Evolutionary conservation across 1,140 invertebrate species (phyloP).

Genomic region (Ceratina calcarata): DNA sequence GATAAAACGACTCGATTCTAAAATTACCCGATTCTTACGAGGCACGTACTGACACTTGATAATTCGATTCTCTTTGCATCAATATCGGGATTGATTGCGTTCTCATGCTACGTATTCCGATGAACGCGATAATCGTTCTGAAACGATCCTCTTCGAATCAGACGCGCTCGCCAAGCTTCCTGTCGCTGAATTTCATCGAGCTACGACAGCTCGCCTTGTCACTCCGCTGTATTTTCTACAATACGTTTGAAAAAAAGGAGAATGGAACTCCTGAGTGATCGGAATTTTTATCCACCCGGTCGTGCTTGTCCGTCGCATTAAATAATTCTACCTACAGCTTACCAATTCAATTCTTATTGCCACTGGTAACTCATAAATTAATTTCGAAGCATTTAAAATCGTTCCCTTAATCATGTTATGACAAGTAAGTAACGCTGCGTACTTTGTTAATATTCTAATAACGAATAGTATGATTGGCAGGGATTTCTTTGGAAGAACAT

Average conservation of each 20-base stretch:
- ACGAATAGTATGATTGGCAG: too few relatives aligned
- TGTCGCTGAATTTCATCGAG: not conserved
- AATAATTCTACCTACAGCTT: too few relatives aligned
- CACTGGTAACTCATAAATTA: too few relatives aligned
- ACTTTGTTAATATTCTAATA: too few relatives aligned
- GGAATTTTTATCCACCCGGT: not conserved
- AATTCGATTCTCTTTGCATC: constrained; percentile 18
- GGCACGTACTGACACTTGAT: constrained; percentile 13
- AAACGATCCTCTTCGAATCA: constrained; percentile 1
- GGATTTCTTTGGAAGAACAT: too few relatives aligned
- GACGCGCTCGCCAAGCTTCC: not conserved
- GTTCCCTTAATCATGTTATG: too few relatives aligned
- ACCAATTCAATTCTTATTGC: too few relatives aligned
- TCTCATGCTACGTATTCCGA: not conserved
- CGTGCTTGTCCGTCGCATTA: not conserved
- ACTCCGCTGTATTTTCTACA: too few relatives aligned
- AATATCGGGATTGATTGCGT: constrained; percentile 22
- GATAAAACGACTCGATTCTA: not conserved
- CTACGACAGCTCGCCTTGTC: not conserved
- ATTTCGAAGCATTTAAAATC: too few relatives aligned
- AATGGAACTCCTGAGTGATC: too few relatives aligned
- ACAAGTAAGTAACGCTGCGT: too few relatives aligned
- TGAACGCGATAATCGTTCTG: constrained; percentile 5
- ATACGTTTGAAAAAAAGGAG: not conserved
- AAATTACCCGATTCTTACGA: constrained; percentile 25